phyloP scores from a whole-genome alignment of 2,888 invertebrate genomes.

The Bugula neritina region DNA sequence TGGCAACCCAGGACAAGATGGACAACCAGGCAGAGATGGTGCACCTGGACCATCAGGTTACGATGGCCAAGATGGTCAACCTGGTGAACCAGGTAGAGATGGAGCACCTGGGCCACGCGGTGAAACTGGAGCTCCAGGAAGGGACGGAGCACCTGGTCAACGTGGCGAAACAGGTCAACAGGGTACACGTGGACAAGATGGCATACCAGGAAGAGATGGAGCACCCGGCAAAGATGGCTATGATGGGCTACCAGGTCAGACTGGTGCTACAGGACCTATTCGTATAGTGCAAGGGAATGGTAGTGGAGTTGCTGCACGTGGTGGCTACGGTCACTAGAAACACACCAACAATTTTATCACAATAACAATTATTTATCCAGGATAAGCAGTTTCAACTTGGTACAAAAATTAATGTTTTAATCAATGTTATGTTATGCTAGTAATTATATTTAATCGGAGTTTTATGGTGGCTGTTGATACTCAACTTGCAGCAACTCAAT shows the following conservation, averaged over 20 bases:
- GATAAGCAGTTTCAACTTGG: not conserved
- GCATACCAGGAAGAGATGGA: conserved; percentile 25
- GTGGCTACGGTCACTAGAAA: conserved; percentile 4
- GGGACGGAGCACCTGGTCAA: conserved; percentile 16
- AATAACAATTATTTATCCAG: not conserved
- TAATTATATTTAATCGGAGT: not conserved
- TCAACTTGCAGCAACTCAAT: too few relatives aligned
- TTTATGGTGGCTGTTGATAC: not conserved
- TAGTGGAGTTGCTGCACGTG: conserved; percentile 15
- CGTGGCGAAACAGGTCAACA: conserved; percentile 3
- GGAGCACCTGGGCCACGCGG: not conserved
- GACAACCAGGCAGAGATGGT: not conserved
- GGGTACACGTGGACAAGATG: conserved; percentile 27
- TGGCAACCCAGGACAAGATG: conserved; percentile 2
- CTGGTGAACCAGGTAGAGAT: not conserved
- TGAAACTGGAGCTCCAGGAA: not conserved
- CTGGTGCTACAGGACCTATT: conserved; percentile 28
- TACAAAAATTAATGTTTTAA: not conserved
- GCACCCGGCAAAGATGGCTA: not conserved
- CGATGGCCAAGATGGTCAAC: not conserved
- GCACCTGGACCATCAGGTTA: not conserved
- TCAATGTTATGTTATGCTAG: not conserved
- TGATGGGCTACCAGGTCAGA: conserved; percentile 27
- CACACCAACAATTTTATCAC: too few relatives aligned
- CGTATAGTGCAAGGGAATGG: not conserved